Conservation (phyloP, 2,888 invertebrate genomes). For the Chrysomela aeneicollis region DNA sequence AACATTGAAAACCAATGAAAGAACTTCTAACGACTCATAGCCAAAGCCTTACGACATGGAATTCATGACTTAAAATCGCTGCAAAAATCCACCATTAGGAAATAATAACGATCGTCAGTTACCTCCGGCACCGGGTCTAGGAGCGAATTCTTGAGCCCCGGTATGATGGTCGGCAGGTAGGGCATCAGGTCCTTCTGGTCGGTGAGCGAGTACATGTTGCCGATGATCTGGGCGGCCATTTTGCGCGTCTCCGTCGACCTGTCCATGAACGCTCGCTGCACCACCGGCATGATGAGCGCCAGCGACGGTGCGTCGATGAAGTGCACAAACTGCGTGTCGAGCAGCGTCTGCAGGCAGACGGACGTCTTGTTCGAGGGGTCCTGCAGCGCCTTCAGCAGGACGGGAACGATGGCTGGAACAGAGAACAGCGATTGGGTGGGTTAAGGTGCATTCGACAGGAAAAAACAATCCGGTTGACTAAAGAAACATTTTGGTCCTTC, state of each 20-base stretch:
- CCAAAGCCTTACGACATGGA: no score
- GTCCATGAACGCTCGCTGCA: slow-evolving; percentile 97
- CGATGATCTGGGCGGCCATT: slow-evolving; percentile 99
- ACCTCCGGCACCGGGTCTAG: slow-evolving; percentile 96
- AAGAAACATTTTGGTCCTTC: no score
- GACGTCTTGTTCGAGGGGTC: slow-evolving; percentile 97
- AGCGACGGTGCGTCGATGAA: slow-evolving; percentile 99
- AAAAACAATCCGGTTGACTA: no score
- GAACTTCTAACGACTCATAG: no score
- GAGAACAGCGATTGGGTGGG: slow-evolving; percentile 29
- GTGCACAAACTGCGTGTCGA: slow-evolving; percentile 98
- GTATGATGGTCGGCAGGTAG: slow-evolving; percentile 94
- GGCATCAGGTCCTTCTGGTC: slow-evolving; percentile 98
- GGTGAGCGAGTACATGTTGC: slow-evolving; percentile 98
- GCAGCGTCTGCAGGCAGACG: slow-evolving; percentile 87
- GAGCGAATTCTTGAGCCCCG: slow-evolving; percentile 93
- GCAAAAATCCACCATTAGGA: no score
- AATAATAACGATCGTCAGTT: no score
- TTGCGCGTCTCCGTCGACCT: slow-evolving; percentile 97
- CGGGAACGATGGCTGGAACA: slow-evolving; percentile 79
- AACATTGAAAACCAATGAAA: no score
- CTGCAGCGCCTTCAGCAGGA: slow-evolving; percentile 88
- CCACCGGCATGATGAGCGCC: slow-evolving; percentile 99
- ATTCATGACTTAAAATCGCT: no score
- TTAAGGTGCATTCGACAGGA: background rate